Evolutionary conservation across 1,140 invertebrate genomes (phyloP), one percentile per base, ranked within the genome.

Genomic region (Drosophila navojoa): DNA sequence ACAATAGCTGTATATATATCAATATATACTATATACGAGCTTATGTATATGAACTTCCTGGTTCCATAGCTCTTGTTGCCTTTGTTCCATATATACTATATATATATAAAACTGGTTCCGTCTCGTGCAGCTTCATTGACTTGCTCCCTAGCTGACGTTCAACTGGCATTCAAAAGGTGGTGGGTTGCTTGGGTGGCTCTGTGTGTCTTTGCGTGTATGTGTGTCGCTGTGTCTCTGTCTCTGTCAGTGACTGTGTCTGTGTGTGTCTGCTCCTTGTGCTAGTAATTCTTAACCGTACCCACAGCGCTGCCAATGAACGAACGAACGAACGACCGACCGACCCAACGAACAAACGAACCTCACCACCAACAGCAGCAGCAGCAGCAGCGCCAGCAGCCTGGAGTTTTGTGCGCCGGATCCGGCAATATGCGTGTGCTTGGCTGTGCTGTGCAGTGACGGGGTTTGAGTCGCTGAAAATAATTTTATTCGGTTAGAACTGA

Each of bases 401-500:
- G 13, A 32, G 27, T 22, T 32, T 32, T 19, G 58, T 49, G 44
- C 29, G 44, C 58, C 27, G 66, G 52, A 63, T 64, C 55, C 67
- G 67, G 67, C 47, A 71, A 75, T 71, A 71, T 76, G 55, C 72
- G 60, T 76, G 42, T 52, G 54, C 42, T 27, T 60, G 71, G 19
- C 49, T 57, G 63, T 29, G 27, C 27, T 29, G 27, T 29, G 16
- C 35, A 62, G 38, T 15, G 52, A 11, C 19, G 71, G 63, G 71
- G 72, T 71, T 76, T 78, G 72, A 78, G 72, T 76, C 60, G 71
- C 75, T 77, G 77, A 77, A 80, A 80, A 82, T 82, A 82, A 81
- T 82, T 82, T 82, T 81, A 84, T 84, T 84, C 78, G 81, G 81
- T 84, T 84, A 84, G 77, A 82, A 86, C 70, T 86, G 95, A 96